Base-by-base conservation (phyloP, 2,888 invertebrate species). In the Acheta domesticus region DNA sequence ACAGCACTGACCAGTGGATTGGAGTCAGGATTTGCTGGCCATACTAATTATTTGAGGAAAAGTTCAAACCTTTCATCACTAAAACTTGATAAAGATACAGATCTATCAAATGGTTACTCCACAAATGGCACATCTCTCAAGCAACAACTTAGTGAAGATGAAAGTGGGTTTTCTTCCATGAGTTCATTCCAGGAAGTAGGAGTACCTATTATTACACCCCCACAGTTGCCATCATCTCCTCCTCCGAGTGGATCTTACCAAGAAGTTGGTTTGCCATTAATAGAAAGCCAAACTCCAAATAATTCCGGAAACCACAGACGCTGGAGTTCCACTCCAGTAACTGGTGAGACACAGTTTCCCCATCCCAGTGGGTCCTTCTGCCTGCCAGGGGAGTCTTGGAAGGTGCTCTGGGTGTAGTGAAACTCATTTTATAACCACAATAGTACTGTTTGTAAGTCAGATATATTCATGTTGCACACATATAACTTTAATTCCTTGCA, bases 141-240 rank as follows among this genome's bases (percentile, higher is more conserved):
- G n/a, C 20, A 74, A 49, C 80, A 80, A 23, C 77, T 79, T 8
- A 80, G 80, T 48, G 95, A 95, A 85, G 94, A 94, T 84, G 95
- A 95, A 86, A 95, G 94, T 85, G 95, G 95, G 49, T 95, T 95
- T 86, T 94, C 94, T 19, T 94, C 94, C 12, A 93, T 95, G 89
- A 94, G 92, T 86, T 94, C 94, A 12, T 94, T 94, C 85, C 94
- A 94, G 87, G 94, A 95, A 85, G 91, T 94, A 77, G 94, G 94
- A 16, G 88, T 94, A 84, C 93, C 93, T 87, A 48, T 76, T 23
- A 50, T 77, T 48, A 77, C 76, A 50, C 50, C 76, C 12, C 75
- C 78, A 49, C 12, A 5, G n/a, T n/a, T 62, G 16, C 62, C 62
- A 62, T 62, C 76, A 74, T 36, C 77, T 16, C 78, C 78, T 12